Conservation (phyloP, 2,113 vertebrate genomes). For the Rhombomys opimus region DNA sequence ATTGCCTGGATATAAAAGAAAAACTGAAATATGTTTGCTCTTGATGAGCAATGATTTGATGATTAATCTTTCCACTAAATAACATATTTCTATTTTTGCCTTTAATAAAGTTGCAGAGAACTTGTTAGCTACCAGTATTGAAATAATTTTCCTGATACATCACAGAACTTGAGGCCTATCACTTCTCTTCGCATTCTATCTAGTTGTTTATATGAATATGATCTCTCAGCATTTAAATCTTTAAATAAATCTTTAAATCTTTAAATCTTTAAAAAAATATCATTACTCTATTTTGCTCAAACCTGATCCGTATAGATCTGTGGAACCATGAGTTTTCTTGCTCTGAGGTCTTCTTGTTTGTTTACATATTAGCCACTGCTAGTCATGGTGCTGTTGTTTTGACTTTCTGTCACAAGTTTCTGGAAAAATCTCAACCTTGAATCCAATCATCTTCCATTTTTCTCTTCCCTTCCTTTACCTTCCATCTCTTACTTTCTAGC, state of each 20-base stretch:
- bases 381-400: not conserved
- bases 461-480: not conserved
- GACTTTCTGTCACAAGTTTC: not conserved
- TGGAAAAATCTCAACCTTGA: not conserved
- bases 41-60: not conserved
- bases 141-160: not conserved
- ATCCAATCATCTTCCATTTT: not conserved
- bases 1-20: not conserved
- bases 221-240: conserved; percentile 14
- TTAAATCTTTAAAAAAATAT: conserved; percentile 40
- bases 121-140: not conserved
- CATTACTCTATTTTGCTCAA: not conserved
- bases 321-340: not conserved
- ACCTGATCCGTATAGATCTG: not conserved
- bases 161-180: not conserved
- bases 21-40: not conserved
- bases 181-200: not conserved
- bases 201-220: not conserved
- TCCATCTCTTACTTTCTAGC: not conserved
- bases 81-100: not conserved
- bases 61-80: not conserved
- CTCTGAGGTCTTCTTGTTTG: not conserved
- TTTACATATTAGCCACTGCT: not conserved
- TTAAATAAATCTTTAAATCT: conserved; percentile 33
- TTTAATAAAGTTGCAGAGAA: conserved; percentile 33